Evolutionary conservation across 2,888 invertebrate species (phyloP), one percentile per base, ranked within the genome.

Genomic region (Chalcosyrphus nemorum): DNA sequence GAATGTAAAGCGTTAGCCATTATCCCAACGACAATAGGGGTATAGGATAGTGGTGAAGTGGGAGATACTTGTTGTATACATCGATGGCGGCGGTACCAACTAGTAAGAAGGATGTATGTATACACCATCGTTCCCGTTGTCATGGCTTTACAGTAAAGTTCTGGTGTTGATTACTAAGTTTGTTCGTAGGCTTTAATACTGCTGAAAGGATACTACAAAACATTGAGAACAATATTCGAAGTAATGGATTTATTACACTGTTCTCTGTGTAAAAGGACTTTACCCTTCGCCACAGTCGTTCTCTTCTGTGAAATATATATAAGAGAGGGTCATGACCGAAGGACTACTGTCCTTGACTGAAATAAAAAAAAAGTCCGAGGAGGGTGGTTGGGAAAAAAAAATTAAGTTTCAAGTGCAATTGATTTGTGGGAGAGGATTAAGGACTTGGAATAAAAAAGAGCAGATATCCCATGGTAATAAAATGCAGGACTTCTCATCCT

Each of bases 81-180:
- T n/a, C n/a, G n/a, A n/a, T n/a, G 71, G 24, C 27, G 32, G n/a
- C n/a, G n/a, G n/a, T 41, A 35, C n/a, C n/a, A n/a, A n/a, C n/a
- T n/a, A 5, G 2, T 9, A n/a, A 24, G 43, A 13, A 27, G 15
- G 5, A 27, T 17, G 27, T 43, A 9, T 15, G 9, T 63, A n/a
- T n/a, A n/a, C n/a, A 17, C 9, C 15, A 32, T 47, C 38, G 17
- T 56, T 41, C 56, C 15, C 59, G 41, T 65, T 75, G 56, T 70
- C 47, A 56, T 38, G 50, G 50, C 27, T 61, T n/a, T 74, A 59
- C 32, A 45, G 19, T 11, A 54, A 80, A 81, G 57, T 81, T 81
- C 57, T 76, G 65, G 81, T 71, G 81, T 81, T 81, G 81, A 81
- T 76, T 76, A 47, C 76, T 59, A 52, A 76, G 76, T 70, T 78